These are phyloP conservation scores for Sebastes fasciatus DNA, from an alignment of 2,113 vertebrate species.

Conservation along the genomic window DNA sequence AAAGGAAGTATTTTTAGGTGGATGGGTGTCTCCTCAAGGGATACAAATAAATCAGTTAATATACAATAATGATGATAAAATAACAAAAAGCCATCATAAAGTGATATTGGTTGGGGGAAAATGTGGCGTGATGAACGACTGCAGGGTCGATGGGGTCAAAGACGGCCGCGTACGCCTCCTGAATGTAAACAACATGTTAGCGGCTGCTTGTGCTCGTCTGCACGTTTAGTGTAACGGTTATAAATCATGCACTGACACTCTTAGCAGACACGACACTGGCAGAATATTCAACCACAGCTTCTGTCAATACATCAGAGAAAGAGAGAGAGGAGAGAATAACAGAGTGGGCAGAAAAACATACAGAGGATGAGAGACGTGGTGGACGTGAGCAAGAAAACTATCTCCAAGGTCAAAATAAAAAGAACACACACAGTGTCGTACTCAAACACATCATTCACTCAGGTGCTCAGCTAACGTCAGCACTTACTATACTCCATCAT, in stretches of 20 bases:
- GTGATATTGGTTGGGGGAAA: background rate
- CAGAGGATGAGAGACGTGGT: background rate
- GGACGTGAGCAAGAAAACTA: background rate
- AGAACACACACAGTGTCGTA: background rate
- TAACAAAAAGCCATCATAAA: background rate
- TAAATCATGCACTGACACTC: conserved; percentile 61
- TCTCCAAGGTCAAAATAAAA: background rate
- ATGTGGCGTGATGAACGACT: background rate
- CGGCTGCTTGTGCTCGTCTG: conserved; percentile 20
- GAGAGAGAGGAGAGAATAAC: background rate
- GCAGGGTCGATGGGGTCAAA: conserved; percentile 28
- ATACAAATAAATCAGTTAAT: background rate
- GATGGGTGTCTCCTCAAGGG: background rate
- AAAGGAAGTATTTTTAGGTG: background rate
- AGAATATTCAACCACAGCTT: conserved; percentile 50
- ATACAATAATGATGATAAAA: background rate
- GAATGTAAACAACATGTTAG: conserved; percentile 40
- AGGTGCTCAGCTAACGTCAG: background rate
- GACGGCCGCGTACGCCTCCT: background rate
- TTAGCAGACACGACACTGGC: background rate
- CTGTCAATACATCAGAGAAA: background rate
- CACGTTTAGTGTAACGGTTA: conserved; percentile 26
- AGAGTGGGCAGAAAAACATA: background rate
- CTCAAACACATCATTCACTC: no score
- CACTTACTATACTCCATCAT: background rate